Conservation (phyloP, 2,113 vertebrate species). For the Peromyscus leucopus region DNA sequence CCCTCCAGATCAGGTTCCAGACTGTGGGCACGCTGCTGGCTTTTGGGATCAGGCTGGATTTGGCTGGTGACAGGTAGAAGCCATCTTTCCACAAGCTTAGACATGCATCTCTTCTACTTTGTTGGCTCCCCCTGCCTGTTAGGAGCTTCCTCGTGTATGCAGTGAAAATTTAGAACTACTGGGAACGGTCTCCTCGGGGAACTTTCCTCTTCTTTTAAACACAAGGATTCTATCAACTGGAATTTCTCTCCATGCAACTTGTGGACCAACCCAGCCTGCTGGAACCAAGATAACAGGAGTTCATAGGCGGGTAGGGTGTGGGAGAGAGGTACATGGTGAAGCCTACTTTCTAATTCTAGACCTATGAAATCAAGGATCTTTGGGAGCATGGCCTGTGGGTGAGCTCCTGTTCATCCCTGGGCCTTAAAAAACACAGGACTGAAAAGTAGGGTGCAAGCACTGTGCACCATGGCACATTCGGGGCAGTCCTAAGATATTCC, state of each 20-base stretch:
- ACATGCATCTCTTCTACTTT: not conserved
- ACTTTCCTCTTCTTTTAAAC: not conserved
- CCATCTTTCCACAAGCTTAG: rapidly evolving
- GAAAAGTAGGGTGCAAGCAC: rapidly evolving
- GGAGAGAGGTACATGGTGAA: not conserved
- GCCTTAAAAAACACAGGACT: not conserved
- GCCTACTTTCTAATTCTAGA: not conserved
- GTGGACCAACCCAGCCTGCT: conserved; percentile 26
- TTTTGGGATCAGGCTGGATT: no score
- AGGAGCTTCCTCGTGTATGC: not conserved
- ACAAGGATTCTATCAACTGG: not conserved
- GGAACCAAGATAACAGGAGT: not conserved
- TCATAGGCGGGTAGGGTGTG: no score
- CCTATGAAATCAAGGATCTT: not conserved
- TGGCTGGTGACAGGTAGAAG: not conserved
- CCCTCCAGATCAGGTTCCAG: not conserved
- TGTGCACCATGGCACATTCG: rapidly evolving
- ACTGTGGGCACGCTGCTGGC: not conserved
- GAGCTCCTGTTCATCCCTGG: not conserved
- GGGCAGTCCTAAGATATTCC: not conserved
- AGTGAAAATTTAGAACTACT: not conserved
- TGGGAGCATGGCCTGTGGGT: not conserved
- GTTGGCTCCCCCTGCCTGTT: not conserved
- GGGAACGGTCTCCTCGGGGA: not conserved
- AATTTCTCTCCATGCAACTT: not conserved